phyloP scores from a whole-genome alignment of 2,888 invertebrate genomes.

The Bhutanitis thaidina region DNA sequence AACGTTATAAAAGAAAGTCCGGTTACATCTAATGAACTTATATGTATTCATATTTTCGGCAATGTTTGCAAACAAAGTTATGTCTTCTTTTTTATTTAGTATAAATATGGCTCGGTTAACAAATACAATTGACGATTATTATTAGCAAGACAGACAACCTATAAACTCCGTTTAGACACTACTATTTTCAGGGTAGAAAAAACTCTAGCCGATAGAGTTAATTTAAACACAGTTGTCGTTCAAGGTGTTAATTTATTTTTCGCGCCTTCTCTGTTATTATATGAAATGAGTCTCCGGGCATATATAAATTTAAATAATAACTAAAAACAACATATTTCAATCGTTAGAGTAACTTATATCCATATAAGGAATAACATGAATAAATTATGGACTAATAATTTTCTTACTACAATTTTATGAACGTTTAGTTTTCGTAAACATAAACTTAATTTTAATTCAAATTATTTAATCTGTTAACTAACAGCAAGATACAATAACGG shows the following conservation, averaged over 20 bases:
- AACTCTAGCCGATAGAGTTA: background rate
- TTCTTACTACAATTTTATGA: too few relatives aligned
- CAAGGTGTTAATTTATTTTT: slow-evolving; percentile 18
- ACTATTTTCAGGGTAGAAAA: slow-evolving; percentile 5
- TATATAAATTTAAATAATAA: background rate
- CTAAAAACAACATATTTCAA: too few relatives aligned
- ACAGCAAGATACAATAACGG: too few relatives aligned
- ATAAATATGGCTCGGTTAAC: background rate
- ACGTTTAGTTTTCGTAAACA: too few relatives aligned
- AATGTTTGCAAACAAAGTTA: slow-evolving; percentile 3
- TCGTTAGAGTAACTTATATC: too few relatives aligned
- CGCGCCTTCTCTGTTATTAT: slow-evolving; percentile 15
- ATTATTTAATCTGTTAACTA: too few relatives aligned
- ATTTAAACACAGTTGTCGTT: slow-evolving; percentile 12
- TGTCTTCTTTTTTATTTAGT: too few relatives aligned
- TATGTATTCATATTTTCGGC: background rate
- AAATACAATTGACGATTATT: background rate
- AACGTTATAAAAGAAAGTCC: slow-evolving; percentile 32
- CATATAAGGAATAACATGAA: too few relatives aligned
- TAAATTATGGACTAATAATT: too few relatives aligned
- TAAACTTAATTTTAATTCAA: too few relatives aligned
- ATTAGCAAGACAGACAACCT: background rate
- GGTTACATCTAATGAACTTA: slow-evolving; percentile 3
- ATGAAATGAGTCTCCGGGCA: background rate
- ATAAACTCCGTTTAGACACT: background rate